phyloP scores from a whole-genome alignment of 1,140 invertebrate species.

The Diploscapter pachys region DNA sequence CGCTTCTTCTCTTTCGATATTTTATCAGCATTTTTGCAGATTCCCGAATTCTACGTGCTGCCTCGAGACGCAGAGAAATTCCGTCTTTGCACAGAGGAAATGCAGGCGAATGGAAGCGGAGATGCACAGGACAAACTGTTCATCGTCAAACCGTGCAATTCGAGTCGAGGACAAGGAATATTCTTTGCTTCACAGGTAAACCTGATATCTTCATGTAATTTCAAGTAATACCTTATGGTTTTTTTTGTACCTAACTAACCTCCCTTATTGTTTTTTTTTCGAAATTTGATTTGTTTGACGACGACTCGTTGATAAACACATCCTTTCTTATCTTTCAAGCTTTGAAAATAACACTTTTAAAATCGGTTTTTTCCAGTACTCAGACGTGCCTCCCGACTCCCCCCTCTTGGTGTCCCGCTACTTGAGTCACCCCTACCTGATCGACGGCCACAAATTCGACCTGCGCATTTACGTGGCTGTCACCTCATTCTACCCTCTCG shows the following conservation, averaged over 20 bases:
- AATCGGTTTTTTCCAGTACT: conserved; percentile 32
- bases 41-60: conserved; percentile 54
- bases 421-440: conserved; percentile 82
- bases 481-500: conserved; percentile 86
- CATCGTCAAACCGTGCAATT: conserved; percentile 52
- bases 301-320: neutral
- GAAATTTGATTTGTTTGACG: neutral
- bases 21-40: conserved; percentile 32
- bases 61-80: conserved; percentile 42
- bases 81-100: conserved; percentile 19
- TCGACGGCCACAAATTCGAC: conserved; percentile 94
- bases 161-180: conserved; percentile 52
- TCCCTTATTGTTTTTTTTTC: neutral
- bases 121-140: conserved; percentile 23
- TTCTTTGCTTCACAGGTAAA: conserved; percentile 33
- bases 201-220: neutral
- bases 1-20: neutral
- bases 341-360: neutral
- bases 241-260: neutral
- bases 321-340: neutral
- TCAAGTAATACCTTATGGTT: too few relatives aligned
- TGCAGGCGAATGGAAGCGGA: conserved; percentile 9
- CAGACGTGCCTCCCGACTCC: conserved; percentile 39
- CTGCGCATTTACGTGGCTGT: conserved; percentile 88
- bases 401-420: conserved; percentile 68